Percentiles rank a stretch among this genome's conserved stretches.
Evolutionary conservation across 2,888 invertebrate genomes (phyloP).

Genomic region (Eupithecia exiguata): DNA sequence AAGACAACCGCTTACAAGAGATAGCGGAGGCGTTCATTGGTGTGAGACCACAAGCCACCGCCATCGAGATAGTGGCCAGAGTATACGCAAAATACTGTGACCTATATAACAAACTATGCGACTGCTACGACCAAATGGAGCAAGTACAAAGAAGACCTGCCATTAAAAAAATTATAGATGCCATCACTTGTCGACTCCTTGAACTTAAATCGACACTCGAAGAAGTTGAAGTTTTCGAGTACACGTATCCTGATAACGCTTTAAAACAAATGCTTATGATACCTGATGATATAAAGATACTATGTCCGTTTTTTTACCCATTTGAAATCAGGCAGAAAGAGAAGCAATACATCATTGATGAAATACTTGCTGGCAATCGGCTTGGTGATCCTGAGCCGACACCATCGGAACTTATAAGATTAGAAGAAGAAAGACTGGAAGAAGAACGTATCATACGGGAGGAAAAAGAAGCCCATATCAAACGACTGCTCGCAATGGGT

Average conservation of each 20-base stretch:
- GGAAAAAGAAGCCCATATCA: slow-evolving; percentile 63
- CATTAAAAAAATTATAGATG: slow-evolving; percentile 84
- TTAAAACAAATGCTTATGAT: slow-evolving; percentile 87
- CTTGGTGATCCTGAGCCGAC: slow-evolving; percentile 70
- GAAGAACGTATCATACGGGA: slow-evolving; percentile 58
- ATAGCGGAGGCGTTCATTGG: slow-evolving; percentile 62
- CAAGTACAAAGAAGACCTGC: slow-evolving; percentile 85
- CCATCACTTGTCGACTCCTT: slow-evolving; percentile 82
- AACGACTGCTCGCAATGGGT: slow-evolving; percentile 61
- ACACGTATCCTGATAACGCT: slow-evolving; percentile 89
- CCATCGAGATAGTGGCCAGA: slow-evolving; percentile 78
- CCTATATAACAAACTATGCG: slow-evolving; percentile 82
- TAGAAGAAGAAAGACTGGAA: slow-evolving; percentile 62
- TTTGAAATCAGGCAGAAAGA: slow-evolving; percentile 79
- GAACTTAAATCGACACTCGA: slow-evolving; percentile 84
- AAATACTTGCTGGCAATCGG: slow-evolving; percentile 73
- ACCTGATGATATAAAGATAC: slow-evolving; percentile 86
- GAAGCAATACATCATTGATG: slow-evolving; percentile 75
- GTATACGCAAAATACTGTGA: slow-evolving; percentile 81
- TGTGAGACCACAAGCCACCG: slow-evolving; percentile 75
- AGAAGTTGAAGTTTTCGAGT: slow-evolving; percentile 84
- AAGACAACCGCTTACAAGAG: slow-evolving; percentile 68
- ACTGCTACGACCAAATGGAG: slow-evolving; percentile 85
- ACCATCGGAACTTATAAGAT: slow-evolving; percentile 63
- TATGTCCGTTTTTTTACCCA: slow-evolving; percentile 86